Evolutionary conservation across 2,888 invertebrate species (phyloP).

Genomic region (Panopea generosa): DNA sequence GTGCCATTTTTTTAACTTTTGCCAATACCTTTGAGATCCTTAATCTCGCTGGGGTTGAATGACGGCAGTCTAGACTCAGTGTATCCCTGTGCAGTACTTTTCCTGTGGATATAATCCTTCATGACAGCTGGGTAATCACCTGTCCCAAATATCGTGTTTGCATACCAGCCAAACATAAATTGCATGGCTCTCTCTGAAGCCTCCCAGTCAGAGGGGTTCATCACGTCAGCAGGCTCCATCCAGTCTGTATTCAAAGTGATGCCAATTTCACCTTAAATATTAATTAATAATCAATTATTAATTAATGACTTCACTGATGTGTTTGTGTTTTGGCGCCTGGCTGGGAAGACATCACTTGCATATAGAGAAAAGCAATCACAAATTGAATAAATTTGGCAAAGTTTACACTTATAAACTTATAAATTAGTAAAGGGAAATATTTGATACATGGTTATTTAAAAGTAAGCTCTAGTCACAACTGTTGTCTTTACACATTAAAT

Average conservation of each 20-base stretch:
- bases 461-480: no score
- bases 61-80: constrained; percentile 75
- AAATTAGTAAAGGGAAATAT: no score
- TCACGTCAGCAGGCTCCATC: constrained; percentile 71
- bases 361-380: no score
- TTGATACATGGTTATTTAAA: no score
- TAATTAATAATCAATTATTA: no score
- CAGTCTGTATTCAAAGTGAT: constrained; percentile 76
- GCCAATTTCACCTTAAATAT: constrained; percentile 72
- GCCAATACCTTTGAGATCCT: constrained; percentile 77
- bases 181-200: constrained; percentile 72
- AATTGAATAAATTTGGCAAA: no score
- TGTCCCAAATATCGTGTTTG: constrained; percentile 77
- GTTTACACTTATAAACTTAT: no score
- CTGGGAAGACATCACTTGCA: no score
- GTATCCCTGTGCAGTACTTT: constrained; percentile 70
- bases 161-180: constrained; percentile 80
- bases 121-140: constrained; percentile 86
- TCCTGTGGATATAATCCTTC: constrained; percentile 70
- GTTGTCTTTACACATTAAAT: no score
- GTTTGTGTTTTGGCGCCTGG: no score
- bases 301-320: no score
- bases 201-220: constrained; percentile 67
- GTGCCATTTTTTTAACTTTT: no score
- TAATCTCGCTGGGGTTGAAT: constrained; percentile 80